Evolutionary conservation across 1,140 invertebrate species (phyloP).

Genomic region (Metaphire vulgaris): DNA sequence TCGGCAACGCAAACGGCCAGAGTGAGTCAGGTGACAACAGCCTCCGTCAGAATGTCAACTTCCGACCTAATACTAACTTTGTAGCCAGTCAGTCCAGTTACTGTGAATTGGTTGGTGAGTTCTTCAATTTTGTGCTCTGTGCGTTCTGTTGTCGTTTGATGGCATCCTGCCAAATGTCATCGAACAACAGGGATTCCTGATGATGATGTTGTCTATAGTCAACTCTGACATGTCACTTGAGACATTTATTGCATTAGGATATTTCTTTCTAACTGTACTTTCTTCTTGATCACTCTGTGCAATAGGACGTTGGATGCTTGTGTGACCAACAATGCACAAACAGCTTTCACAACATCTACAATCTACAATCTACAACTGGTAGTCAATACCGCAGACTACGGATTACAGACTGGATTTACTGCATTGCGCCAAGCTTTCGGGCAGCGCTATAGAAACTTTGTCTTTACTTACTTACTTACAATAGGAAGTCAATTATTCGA

Average conservation of each 20-base stretch:
- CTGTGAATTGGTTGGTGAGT: not conserved
- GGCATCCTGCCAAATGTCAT: not conserved
- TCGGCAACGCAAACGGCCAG: not conserved
- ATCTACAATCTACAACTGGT: too few species aligned
- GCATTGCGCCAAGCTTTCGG: too few species aligned
- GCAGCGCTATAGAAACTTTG: too few species aligned
- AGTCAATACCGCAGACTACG: too few species aligned
- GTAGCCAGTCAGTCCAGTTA: not conserved
- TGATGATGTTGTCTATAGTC: not conserved
- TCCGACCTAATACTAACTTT: not conserved
- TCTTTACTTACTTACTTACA: too few species aligned
- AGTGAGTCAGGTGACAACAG: not conserved
- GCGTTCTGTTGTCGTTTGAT: not conserved
- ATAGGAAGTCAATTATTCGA: too few species aligned
- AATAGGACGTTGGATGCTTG: not conserved
- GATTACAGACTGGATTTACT: too few species aligned
- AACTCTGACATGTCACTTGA: not conserved
- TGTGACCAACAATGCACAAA: too few species aligned
- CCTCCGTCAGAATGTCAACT: not conserved
- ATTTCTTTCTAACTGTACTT: not conserved
- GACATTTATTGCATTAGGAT: too few species aligned
- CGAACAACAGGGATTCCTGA: not conserved
- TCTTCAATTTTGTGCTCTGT: not conserved
- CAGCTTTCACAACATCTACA: too few species aligned
- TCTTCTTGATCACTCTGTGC: not conserved